Conservation (phyloP, 2,113 vertebrate genomes). For the Pedionomus torquatus region DNA sequence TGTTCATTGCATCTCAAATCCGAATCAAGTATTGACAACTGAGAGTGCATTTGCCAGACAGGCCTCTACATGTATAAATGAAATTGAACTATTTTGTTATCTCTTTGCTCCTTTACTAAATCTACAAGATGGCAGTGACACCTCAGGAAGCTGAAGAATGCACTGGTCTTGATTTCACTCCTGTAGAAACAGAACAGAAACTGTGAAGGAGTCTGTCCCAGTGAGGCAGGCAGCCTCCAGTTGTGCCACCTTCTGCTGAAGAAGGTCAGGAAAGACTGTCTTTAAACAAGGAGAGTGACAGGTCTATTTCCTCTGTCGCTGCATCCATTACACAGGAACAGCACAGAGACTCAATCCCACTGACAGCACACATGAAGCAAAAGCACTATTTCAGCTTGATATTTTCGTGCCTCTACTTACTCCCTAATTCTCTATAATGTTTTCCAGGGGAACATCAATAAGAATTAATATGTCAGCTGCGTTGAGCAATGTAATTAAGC, state of each 20-base stretch:
- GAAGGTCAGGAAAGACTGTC: not conserved
- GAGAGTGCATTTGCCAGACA: not conserved
- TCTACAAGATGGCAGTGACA: not conserved
- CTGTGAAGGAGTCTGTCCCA: not conserved
- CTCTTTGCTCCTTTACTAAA: not conserved
- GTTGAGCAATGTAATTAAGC: not conserved
- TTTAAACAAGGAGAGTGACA: not conserved
- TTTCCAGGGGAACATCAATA: not conserved
- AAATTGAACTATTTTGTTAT: fast-evolving
- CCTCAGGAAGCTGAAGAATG: not conserved
- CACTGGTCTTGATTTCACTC: not conserved
- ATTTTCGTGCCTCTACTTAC: not conserved
- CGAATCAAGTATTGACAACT: not conserved
- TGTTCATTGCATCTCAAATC: not conserved
- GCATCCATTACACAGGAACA: not conserved
- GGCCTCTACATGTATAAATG: not conserved
- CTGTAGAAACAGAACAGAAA: not conserved
- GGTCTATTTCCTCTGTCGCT: not conserved
- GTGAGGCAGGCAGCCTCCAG: not conserved
- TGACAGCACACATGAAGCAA: not conserved
- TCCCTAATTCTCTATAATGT: not conserved
- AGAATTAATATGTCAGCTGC: not conserved
- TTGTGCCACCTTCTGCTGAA: not conserved
- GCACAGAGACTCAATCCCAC: not conserved
- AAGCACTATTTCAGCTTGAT: not conserved